phyloP scores from a whole-genome alignment of 2,888 invertebrate species.

The Watsonalla cultraria region DNA sequence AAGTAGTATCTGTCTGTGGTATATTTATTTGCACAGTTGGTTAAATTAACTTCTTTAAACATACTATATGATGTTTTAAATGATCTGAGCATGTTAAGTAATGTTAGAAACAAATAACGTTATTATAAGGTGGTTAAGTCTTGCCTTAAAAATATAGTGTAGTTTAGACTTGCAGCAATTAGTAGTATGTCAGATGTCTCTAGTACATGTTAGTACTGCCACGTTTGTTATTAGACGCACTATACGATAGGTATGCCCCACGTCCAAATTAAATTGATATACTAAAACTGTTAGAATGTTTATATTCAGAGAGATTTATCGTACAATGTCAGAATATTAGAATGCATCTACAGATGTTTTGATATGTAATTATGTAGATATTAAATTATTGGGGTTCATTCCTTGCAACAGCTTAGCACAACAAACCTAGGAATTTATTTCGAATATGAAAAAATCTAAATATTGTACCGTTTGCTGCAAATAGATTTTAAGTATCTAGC shows the following conservation, averaged over 20 bases:
- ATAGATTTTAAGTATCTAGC: conserved; percentile 50
- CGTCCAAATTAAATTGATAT: neutral
- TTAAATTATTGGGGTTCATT: neutral
- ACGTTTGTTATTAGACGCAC: neutral
- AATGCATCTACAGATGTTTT: too few species aligned
- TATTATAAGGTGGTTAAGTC: neutral
- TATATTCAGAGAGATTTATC: too few species aligned
- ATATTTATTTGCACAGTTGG: too few species aligned
- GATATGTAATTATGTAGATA: too few species aligned
- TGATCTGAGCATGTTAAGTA: neutral
- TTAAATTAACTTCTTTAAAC: neutral
- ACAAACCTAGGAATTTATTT: neutral
- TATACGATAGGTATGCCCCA: neutral
- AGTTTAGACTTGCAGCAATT: neutral
- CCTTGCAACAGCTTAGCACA: neutral
- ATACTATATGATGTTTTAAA: neutral
- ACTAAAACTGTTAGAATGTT: too few species aligned
- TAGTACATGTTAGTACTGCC: neutral
- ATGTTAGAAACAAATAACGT: neutral
- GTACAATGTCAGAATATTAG: too few species aligned
- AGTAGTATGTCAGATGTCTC: neutral
- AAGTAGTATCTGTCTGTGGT: too few species aligned
- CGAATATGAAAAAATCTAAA: conserved; percentile 8
- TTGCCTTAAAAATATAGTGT: neutral
- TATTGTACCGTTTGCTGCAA: conserved; percentile 45